Conservation (phyloP, 2,113 vertebrate species). For the Neolamprologus hecqui region DNA sequence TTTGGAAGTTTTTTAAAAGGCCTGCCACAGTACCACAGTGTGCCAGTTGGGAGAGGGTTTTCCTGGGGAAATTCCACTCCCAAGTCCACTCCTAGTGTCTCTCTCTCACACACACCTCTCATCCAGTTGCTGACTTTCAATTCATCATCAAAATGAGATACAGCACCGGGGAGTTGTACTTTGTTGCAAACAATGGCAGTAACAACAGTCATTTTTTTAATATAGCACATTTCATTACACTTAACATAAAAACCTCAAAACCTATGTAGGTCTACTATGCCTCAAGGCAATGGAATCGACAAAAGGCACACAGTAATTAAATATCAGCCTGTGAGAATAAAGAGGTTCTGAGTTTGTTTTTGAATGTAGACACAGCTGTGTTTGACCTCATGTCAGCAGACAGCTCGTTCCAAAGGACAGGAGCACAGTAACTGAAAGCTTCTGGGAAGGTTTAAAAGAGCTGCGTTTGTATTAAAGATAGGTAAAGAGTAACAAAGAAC, state of each 20-base stretch:
- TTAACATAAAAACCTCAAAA: rapidly evolving
- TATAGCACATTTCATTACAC: background rate
- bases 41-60: background rate
- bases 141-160: background rate
- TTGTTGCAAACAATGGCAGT: background rate
- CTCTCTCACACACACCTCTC: background rate
- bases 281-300: background rate
- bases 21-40: background rate
- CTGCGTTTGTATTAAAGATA: background rate
- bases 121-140: background rate
- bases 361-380: rapidly evolving
- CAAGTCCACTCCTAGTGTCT: background rate
- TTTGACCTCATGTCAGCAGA: background rate
- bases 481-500: background rate
- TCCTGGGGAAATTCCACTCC: background rate
- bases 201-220: background rate
- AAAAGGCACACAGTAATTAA: background rate
- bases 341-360: background rate
- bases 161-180: rapidly evolving
- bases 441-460: background rate
- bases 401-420: rapidly evolving
- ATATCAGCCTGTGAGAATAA: background rate
- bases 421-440: background rate
- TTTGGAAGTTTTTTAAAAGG: background rate
- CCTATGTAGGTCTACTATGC: background rate